Percentiles rank a stretch among this genome's conserved stretches.
These are phyloP conservation scores for Patiria pectinifera DNA, from an alignment of 53 echinoderm and acorn worm species.

Conservation along the genomic window DNA sequence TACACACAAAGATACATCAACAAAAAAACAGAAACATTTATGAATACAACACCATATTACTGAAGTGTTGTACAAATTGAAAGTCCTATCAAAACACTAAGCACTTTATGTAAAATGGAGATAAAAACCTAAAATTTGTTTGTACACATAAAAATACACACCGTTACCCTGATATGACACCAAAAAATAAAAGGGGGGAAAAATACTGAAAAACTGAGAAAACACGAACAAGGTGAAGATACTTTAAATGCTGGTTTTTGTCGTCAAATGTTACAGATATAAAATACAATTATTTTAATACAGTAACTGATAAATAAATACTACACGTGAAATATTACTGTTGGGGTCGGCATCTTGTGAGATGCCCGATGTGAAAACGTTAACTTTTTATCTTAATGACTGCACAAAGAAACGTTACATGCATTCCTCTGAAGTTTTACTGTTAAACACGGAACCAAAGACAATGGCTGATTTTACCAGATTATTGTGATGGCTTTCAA, in stretches of 20 bases:
- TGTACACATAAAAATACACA: conserved; percentile 54
- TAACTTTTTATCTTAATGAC: background rate
- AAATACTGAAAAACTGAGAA: conserved; percentile 2
- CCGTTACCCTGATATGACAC: conserved; percentile 60
- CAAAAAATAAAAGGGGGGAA: background rate
- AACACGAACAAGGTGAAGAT: conserved; percentile 33
- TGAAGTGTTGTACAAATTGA: conserved; percentile 29
- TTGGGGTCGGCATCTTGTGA: background rate
- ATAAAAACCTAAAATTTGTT: conserved; percentile 27
- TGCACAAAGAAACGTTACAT: background rate
- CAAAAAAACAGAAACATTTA: conserved; percentile 1
- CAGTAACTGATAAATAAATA: conserved; percentile 21
- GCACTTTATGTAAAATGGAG: conserved; percentile 40
- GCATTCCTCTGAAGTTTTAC: background rate
- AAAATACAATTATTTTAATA: background rate
- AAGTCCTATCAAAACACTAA: conserved; percentile 18
- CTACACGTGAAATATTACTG: background rate
- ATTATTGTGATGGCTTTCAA: background rate
- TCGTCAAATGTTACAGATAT: background rate
- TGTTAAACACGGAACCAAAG: background rate
- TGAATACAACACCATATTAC: conserved; percentile 22
- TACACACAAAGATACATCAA: conserved; percentile 27
- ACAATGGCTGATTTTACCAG: background rate
- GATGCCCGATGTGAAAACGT: background rate
- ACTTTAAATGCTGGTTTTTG: conserved; percentile 25